A percentile compares a stretch with the other conserved stretches of the same genome.
Evolutionary conservation across 2,113 vertebrate species (phyloP).

Genomic region (Donacobius atricapilla): DNA sequence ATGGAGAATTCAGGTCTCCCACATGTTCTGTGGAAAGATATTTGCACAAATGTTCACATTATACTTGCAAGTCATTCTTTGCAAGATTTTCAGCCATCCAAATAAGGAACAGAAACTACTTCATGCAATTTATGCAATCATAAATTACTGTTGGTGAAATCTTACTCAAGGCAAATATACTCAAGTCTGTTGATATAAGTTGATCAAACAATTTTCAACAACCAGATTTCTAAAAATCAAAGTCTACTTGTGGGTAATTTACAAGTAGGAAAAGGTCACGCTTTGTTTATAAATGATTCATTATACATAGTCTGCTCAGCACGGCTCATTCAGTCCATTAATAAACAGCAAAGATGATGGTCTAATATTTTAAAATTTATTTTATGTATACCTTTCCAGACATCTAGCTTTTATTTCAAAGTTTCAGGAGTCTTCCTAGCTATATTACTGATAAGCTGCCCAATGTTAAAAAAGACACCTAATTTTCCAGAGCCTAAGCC

Average conservation of each 20-base stretch:
- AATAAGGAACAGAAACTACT: background rate
- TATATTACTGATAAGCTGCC: background rate
- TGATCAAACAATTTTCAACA: constrained; percentile 45
- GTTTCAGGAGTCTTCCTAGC: background rate
- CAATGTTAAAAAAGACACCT: background rate
- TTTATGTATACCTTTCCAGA: background rate
- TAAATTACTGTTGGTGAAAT: background rate
- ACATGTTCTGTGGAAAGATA: background rate
- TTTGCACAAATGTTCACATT: background rate
- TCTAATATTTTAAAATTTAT: background rate
- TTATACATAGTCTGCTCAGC: background rate
- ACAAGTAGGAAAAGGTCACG: background rate
- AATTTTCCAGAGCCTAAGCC: background rate
- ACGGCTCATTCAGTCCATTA: background rate
- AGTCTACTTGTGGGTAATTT: constrained; percentile 26
- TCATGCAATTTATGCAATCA: background rate
- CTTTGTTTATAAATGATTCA: constrained; percentile 50
- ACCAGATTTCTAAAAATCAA: constrained; percentile 34
- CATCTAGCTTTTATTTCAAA: background rate
- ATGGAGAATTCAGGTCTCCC: background rate
- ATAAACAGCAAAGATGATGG: background rate
- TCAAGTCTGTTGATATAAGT: constrained; percentile 15
- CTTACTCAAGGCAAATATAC: background rate
- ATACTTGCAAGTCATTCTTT: background rate
- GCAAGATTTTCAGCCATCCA: background rate